Conservation (phyloP, 2,113 vertebrate genomes). For the Trichomycterus rosablanca region DNA sequence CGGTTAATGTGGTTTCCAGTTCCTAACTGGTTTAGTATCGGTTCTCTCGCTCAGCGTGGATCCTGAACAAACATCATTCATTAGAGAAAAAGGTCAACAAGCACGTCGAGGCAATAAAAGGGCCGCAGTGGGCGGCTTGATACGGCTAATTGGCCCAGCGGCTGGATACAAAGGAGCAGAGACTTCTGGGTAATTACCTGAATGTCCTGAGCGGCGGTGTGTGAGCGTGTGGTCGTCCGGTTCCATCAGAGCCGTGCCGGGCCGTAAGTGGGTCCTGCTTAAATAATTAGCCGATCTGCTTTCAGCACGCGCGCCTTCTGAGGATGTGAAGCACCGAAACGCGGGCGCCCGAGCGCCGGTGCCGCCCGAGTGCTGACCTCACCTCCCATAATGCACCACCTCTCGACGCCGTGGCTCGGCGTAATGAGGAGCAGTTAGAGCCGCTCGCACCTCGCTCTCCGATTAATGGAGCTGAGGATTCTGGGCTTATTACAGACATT, state of each 20-base stretch:
- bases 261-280: too few relatives aligned
- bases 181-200: conserved; percentile 73
- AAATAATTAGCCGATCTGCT: conserved; percentile 74
- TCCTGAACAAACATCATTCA: conserved; percentile 1
- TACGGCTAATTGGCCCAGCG: conserved; percentile 66
- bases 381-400: conserved; percentile 28
- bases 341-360: conserved; percentile 19
- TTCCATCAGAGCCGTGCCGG: conserved; percentile 71
- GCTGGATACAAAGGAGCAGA: conserved; percentile 62
- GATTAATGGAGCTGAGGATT: conserved; percentile 23
- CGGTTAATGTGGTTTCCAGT: too few relatives aligned
- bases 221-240: conserved; percentile 63
- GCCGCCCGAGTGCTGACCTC: conserved; percentile 21
- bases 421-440: not conserved
- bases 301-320: conserved; percentile 53
- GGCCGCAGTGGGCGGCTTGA: conserved; percentile 51
- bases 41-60: not conserved
- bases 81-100: conserved; percentile 69
- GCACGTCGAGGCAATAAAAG: conserved; percentile 61
- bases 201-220: conserved; percentile 67
- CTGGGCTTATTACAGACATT: too few relatives aligned
- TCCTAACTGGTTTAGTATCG: too few relatives aligned
- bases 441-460: conserved; percentile 13
- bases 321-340: too few relatives aligned
- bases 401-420: conserved; percentile 22